Evolutionary conservation across 1,140 invertebrate species (phyloP).

Genomic region (Drosophila nannoptera): DNA sequence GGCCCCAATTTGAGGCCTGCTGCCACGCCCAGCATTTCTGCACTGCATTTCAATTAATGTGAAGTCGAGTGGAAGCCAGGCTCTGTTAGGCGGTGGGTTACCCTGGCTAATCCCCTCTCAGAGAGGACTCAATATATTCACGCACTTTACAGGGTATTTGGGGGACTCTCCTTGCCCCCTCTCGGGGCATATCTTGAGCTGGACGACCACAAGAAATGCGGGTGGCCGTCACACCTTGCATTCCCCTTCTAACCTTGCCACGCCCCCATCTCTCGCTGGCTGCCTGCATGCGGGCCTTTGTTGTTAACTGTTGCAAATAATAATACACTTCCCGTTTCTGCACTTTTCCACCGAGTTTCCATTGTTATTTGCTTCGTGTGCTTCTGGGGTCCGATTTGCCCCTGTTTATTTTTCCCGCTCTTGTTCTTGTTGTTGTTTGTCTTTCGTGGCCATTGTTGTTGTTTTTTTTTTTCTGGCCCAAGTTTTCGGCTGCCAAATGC

Average conservation of each 20-base stretch:
- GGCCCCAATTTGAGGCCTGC: not conserved
- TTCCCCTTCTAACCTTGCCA: not conserved
- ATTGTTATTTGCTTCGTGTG: conserved; percentile 4
- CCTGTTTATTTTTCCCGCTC: not conserved
- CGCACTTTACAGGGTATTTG: conserved; percentile 14
- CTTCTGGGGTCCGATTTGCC: conserved; percentile 8
- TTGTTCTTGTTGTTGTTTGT: conserved; percentile 21
- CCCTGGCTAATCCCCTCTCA: no score
- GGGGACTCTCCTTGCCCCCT: not conserved
- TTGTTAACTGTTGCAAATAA: conserved; percentile 57
- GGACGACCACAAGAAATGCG: not conserved
- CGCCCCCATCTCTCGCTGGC: not conserved
- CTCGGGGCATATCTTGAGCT: no score
- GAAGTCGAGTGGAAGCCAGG: conserved; percentile 1
- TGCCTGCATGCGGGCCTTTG: conserved; percentile 28
- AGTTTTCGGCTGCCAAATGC: conserved; percentile 32
- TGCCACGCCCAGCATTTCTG: conserved; percentile 43
- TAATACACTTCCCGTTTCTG: conserved; percentile 47
- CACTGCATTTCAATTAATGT: conserved; percentile 52
- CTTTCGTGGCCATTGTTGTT: conserved; percentile 27
- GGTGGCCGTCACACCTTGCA: not conserved
- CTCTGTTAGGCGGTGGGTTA: no score
- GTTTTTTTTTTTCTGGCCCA: conserved; percentile 17
- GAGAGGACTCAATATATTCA: no score
- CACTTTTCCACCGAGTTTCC: conserved; percentile 10